Conservation (phyloP, 2,113 vertebrate genomes). For the Brevimyrus niger region DNA sequence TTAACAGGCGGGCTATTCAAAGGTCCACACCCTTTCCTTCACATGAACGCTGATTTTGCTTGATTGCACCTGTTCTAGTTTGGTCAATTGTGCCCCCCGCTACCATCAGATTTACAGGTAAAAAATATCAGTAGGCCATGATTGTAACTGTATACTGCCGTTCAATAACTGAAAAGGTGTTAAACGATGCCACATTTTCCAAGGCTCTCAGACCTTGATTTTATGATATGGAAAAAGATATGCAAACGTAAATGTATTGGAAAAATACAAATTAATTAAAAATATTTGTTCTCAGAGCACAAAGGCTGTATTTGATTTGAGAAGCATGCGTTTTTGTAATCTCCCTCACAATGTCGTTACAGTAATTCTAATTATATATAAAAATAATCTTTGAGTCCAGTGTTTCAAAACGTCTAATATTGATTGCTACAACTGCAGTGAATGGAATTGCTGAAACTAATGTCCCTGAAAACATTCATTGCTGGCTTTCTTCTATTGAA, state of each 20-base stretch:
- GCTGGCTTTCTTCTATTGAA: background rate
- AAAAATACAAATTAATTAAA: background rate
- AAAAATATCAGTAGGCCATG: background rate
- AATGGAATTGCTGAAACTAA: constrained; percentile 18
- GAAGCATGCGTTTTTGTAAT: background rate
- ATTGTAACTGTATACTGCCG: background rate
- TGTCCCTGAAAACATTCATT: constrained; percentile 17
- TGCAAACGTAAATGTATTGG: background rate
- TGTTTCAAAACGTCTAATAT: background rate
- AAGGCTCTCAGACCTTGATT: background rate
- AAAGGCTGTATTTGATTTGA: background rate
- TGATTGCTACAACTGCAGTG: background rate
- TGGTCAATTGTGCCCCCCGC: background rate
- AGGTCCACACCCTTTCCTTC: background rate
- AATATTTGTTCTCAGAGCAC: constrained; percentile 10
- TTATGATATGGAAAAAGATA: background rate
- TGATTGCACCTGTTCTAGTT: background rate
- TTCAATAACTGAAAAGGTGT: background rate
- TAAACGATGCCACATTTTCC: background rate
- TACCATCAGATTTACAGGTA: background rate
- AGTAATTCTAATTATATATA: background rate
- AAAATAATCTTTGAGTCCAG: background rate
- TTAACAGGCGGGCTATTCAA: background rate
- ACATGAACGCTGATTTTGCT: background rate
- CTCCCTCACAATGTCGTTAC: background rate